These are phyloP conservation scores for Neofelis nebulosa DNA, from an alignment of 2,113 vertebrate genomes.

Conservation along the genomic window DNA sequence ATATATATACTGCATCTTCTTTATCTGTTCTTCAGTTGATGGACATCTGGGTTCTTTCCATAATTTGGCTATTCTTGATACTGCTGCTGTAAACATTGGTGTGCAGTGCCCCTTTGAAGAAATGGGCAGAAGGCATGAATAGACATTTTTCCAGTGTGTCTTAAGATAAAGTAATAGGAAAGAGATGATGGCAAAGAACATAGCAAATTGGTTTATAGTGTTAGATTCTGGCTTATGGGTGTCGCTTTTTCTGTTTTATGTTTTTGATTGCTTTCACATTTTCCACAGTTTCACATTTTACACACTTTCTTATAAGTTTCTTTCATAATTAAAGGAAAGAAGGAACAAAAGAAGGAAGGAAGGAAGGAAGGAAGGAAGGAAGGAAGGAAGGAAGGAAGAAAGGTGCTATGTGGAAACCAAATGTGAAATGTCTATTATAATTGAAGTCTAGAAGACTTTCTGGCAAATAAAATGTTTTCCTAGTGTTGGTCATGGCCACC, in stretches of 20 bases:
- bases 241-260: not conserved
- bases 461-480: not conserved
- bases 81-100: too few relatives aligned
- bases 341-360: too few relatives aligned
- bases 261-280: not conserved
- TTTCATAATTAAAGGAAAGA: not conserved
- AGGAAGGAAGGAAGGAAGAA: not conserved
- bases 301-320: not conserved
- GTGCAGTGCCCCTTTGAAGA: too few relatives aligned
- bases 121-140: too few relatives aligned
- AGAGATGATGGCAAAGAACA: not conserved
- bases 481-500: not conserved
- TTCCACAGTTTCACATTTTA: conserved; percentile 13
- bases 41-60: too few relatives aligned
- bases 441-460: not conserved
- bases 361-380: not conserved
- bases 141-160: too few relatives aligned
- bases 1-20: too few relatives aligned
- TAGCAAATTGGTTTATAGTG: not conserved
- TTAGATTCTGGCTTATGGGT: not conserved
- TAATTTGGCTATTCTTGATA: too few relatives aligned
- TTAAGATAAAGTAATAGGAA: not conserved
- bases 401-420: not conserved
- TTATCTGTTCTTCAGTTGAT: too few relatives aligned
- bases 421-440: not conserved